Evolutionary conservation across 1,140 invertebrate genomes (phyloP), one percentile per base, ranked within the genome.

Genomic region (Armadillidium nasatum): DNA sequence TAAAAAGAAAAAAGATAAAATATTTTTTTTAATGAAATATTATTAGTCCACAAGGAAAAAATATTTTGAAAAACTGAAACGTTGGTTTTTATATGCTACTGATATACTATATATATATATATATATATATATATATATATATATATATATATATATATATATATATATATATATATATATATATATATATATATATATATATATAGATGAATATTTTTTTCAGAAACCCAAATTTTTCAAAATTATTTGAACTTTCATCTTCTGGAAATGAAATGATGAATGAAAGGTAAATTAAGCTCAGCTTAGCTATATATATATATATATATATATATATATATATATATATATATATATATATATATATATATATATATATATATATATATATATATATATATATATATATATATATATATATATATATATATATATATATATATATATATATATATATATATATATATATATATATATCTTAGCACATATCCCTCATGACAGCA

Each of bases 331-430:
- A 50, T 50, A 50, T 50, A 50, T 50, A 50, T 50, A 50, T 50
- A 50, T 50, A 50, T 50, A 50, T 50, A 50, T 50, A 50, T 50
- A 50, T 50, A 50, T 50, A 50, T 50, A 50, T 50, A 50, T 50
- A 15, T 50, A 15, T 50, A 15, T 50, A 15, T 50, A 15, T 50
- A 50, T 50, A 50, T 50, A 50, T 50, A 50, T 50, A 50, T 50
- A 50, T 50, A 50, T 50, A 50, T 50, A 50, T 50, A 50, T 50
- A 50, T 50, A 50, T 50, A 50, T 50, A 50, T 50, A 50, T 50
- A 50, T 50, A 50, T 50, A 50, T 50, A 50, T 50, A 50, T 50
- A 50, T 50, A 50, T 50, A 50, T 50, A 50, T 50, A 50, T 50
- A 50, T 50, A 50, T 50, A 50, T 50, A 50, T 50, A 50, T 50